A percentile compares a stretch with the other conserved stretches of the same genome.
Conservation (phyloP, 2,113 vertebrate species). For the Pseudonaja textilis region DNA sequence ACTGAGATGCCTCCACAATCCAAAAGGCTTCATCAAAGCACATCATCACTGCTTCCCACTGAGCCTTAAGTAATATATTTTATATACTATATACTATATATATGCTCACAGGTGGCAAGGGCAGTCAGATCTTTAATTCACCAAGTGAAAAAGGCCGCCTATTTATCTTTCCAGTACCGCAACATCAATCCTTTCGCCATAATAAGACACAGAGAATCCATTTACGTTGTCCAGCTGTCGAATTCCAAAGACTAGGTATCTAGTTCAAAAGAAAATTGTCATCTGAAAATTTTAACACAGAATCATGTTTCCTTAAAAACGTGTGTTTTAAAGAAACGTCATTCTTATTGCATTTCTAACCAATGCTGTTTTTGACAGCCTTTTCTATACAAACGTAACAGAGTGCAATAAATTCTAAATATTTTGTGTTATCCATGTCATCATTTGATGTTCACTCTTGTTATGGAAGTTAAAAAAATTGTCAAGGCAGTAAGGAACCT, state of each 20-base stretch:
- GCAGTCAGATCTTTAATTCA: background rate
- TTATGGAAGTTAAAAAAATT: background rate
- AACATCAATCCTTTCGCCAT: background rate
- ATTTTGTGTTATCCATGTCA: background rate
- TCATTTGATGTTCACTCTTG: background rate
- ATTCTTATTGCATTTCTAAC: background rate
- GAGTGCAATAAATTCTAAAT: background rate
- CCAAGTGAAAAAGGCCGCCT: background rate
- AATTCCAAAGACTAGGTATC: background rate
- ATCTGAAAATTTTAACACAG: background rate
- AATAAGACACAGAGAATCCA: background rate
- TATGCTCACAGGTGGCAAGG: background rate
- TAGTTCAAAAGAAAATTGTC: background rate
- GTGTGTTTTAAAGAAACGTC: background rate
- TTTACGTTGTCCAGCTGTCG: background rate
- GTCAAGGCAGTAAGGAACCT: background rate
- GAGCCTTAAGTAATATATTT: background rate
- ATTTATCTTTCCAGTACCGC: background rate
- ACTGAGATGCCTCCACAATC: background rate
- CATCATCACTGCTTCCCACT: background rate
- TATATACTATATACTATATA: background rate
- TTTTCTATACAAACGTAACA: background rate
- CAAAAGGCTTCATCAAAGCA: background rate
- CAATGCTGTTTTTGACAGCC: background rate
- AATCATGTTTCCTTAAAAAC: background rate